Evolutionary conservation across 23 tunicate genomes (phyloP).

Genomic region (Pegea sp.): DNA sequence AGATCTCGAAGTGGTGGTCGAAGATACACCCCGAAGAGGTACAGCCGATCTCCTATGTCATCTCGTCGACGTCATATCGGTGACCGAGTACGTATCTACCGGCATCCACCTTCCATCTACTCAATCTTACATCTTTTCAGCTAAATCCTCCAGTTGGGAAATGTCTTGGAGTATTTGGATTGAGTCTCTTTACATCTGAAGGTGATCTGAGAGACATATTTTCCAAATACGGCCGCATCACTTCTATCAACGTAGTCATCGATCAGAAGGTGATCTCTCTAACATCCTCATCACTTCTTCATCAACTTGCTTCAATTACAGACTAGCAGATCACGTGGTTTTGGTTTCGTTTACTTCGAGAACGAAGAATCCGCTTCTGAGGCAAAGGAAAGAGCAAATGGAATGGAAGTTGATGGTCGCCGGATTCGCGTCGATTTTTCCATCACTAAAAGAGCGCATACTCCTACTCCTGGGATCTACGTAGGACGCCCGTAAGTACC

Average conservation of each 20-base stretch:
- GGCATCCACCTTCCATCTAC: background rate
- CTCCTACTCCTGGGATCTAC: conserved; percentile 96
- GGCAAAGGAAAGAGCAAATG: conserved; percentile 84
- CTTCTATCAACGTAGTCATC: conserved; percentile 57
- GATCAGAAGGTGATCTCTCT: conserved; percentile 53
- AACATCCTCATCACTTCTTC: background rate
- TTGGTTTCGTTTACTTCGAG: conserved; percentile 82
- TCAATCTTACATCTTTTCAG: conserved; percentile 6
- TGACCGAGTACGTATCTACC: conserved; percentile 33
- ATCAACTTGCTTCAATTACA: conserved; percentile 5
- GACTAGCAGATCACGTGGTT: conserved; percentile 95
- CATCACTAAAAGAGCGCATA: conserved; percentile 90
- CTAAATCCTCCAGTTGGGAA: conserved; percentile 69
- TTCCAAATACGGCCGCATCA: conserved; percentile 68
- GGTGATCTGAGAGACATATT: conserved; percentile 61
- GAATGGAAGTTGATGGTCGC: conserved; percentile 79
- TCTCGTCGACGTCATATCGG: conserved; percentile 68
- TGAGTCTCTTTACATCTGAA: conserved; percentile 70
- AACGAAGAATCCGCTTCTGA: conserved; percentile 47
- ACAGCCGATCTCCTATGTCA: conserved; percentile 75
- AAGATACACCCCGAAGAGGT: background rate
- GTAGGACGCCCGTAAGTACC: conserved; percentile 84
- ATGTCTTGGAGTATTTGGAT: conserved; percentile 80
- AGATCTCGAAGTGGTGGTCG: conserved; percentile 9
- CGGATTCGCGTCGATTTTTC: conserved; percentile 80